A percentile compares a stretch with the other conserved stretches of the same genome.
phyloP scores from a whole-genome alignment of 2,888 invertebrate genomes.

The Melanargia galathea region DNA sequence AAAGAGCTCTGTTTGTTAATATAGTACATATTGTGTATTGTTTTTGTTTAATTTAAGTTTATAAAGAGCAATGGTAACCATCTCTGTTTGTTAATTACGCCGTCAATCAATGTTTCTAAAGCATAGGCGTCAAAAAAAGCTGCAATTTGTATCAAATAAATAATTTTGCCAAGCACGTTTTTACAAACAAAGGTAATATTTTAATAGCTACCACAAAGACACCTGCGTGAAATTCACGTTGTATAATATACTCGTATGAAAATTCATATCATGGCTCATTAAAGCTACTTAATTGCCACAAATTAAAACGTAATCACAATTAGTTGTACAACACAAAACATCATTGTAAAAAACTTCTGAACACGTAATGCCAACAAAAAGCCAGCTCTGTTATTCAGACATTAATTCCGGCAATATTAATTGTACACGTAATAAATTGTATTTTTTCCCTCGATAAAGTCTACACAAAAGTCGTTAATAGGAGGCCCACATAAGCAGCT shows the following conservation, averaged over 20 bases:
- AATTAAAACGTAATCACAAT: slow-evolving; percentile 24
- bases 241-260: neutral
- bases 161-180: too few species aligned
- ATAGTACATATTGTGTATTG: too few species aligned
- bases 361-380: slow-evolving; percentile 21
- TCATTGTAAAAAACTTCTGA: slow-evolving; percentile 17
- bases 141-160: too few species aligned
- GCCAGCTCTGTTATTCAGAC: slow-evolving; percentile 27
- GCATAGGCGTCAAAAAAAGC: too few species aligned
- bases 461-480: slow-evolving; percentile 45
- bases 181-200: too few species aligned
- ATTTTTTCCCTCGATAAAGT: slow-evolving; percentile 44
- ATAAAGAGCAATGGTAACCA: too few species aligned
- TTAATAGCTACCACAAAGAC: too few species aligned
- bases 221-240: too few species aligned
- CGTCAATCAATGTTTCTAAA: too few species aligned
- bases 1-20: too few species aligned
- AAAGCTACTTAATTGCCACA: slow-evolving; percentile 5
- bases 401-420: slow-evolving; percentile 39
- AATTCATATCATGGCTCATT: slow-evolving; percentile 6
- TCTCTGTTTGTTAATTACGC: too few species aligned
- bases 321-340: slow-evolving; percentile 21
- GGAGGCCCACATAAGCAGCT: slow-evolving; percentile 44
- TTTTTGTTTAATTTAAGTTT: too few species aligned
- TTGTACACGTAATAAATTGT: slow-evolving; percentile 45